Evolutionary conservation across 2,797 vertebrate genomes (phyloP), one percentile per base, ranked within the genome.

Genomic region (Antennarius maculatus): DNA sequence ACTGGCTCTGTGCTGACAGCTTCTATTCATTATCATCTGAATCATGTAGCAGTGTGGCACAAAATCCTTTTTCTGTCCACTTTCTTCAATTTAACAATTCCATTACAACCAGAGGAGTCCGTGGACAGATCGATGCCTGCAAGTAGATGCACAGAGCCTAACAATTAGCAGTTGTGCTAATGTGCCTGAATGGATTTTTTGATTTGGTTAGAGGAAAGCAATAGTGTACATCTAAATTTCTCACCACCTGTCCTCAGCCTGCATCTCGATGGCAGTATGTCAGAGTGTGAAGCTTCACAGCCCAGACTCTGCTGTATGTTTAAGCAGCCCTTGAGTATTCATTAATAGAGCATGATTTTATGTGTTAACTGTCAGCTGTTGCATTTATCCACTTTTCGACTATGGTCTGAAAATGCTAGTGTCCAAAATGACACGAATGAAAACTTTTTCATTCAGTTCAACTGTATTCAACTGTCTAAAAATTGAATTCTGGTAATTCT

Each of bases 111-210:
- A 81, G 72, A 63, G 86, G 79, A 85, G 82, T 73, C 71, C 75
- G 81, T 53, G 76, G 70, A 74, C 62, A 43, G 86, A 92, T 92
- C 89, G 83, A 92, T 93, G 90, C 68, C 56, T 79, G 87, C 88
- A 91, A 90, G 90, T 86, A 89, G 85, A 92, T 85, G 89, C 89
- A 89, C 85, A 74, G 73, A 52, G 75, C 70, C 57, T 48, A 41
- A 83, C 89, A 90, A 92, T 90, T 91, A 92, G 83, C 77, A 79
- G 77, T 79, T 68, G 78, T 75, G 87, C 88, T 92, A 91, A 92
- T 87, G 87, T 79, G 89, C 87, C 66, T 50, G 69, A 73, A 92
- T 92, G 72, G 91, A 93, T 93, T 92, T 86, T 87, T 78, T 82
- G 48, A 82, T 88, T 81, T 74, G 75, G 85, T 67, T 66, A 69